Evolutionary conservation across 2,797 vertebrate genomes (phyloP).

Genomic region (Hoplostethus mediterraneus): DNA sequence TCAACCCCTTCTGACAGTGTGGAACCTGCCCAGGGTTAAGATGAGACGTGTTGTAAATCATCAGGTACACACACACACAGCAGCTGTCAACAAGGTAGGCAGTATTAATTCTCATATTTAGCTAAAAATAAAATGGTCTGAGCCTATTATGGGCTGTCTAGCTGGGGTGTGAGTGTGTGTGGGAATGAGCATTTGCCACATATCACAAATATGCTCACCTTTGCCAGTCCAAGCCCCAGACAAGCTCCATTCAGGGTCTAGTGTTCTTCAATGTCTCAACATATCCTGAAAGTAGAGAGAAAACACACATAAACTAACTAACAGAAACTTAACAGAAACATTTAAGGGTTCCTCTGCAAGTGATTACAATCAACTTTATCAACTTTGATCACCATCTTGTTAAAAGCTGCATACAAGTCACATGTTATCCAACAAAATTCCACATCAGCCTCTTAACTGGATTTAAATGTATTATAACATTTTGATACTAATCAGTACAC

Average conservation of each 20-base stretch:
- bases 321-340: background rate
- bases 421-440: background rate
- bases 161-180: background rate
- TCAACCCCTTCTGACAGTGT: slow-evolving; percentile 46
- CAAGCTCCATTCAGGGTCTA: slow-evolving; percentile 74
- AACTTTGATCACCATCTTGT: background rate
- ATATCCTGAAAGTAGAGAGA: slow-evolving; percentile 71
- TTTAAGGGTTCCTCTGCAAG: too few relatives aligned
- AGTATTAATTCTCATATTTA: background rate
- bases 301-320: background rate
- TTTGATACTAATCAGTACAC: background rate
- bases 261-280: slow-evolving; percentile 61
- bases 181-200: slow-evolving; percentile 6
- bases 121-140: slow-evolving; percentile 26
- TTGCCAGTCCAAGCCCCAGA: slow-evolving; percentile 67
- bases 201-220: slow-evolving; percentile 68
- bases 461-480: background rate
- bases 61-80: slow-evolving; percentile 15
- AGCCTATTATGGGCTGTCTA: slow-evolving; percentile 6
- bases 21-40: slow-evolving; percentile 51
- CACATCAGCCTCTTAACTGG: background rate
- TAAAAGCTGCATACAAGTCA: background rate
- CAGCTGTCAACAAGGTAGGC: slow-evolving; percentile 12
- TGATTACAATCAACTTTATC: background rate
- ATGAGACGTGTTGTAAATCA: slow-evolving; percentile 22